Conservation (phyloP, 2,888 invertebrate genomes). For the Orthosia gracilis region DNA sequence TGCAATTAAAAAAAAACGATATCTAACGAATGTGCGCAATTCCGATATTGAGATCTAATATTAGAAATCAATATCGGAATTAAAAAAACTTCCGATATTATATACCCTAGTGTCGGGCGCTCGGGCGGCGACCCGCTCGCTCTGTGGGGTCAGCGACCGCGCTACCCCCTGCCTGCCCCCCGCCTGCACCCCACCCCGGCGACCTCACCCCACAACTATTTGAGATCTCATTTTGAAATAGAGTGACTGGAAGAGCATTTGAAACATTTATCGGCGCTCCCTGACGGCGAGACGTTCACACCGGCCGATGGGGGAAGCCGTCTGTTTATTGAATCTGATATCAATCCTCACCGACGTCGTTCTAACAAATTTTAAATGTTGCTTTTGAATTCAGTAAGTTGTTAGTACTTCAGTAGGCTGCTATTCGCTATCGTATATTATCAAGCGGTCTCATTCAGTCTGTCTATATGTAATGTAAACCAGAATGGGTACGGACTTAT, state of each 20-base stretch:
- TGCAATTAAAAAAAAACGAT: too few relatives aligned
- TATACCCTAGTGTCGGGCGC: background rate
- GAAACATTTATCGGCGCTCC: conserved; percentile 54
- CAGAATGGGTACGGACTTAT: too few relatives aligned
- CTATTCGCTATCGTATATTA: background rate
- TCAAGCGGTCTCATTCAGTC: background rate
- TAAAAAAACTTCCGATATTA: too few relatives aligned
- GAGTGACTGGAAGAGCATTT: conserved; percentile 55
- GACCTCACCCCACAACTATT: conserved; percentile 54
- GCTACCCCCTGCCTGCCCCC: background rate
- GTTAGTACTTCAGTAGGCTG: background rate
- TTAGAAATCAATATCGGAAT: too few relatives aligned
- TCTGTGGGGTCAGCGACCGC: conserved; percentile 59
- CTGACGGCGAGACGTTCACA: conserved; percentile 8
- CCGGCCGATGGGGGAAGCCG: background rate
- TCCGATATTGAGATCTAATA: too few relatives aligned
- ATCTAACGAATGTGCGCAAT: too few relatives aligned
- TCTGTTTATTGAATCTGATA: conserved; percentile 18
- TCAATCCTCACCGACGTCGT: background rate
- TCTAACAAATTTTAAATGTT: conserved; percentile 8
- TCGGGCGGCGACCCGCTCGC: background rate
- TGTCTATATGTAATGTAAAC: background rate
- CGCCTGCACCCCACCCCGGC: conserved; percentile 6
- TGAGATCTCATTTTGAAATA: conserved; percentile 61
- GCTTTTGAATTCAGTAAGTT: background rate